Evolutionary conservation across 2,888 invertebrate species (phyloP), one percentile per base, ranked within the genome.

Genomic region (Trachelus tabidus): DNA sequence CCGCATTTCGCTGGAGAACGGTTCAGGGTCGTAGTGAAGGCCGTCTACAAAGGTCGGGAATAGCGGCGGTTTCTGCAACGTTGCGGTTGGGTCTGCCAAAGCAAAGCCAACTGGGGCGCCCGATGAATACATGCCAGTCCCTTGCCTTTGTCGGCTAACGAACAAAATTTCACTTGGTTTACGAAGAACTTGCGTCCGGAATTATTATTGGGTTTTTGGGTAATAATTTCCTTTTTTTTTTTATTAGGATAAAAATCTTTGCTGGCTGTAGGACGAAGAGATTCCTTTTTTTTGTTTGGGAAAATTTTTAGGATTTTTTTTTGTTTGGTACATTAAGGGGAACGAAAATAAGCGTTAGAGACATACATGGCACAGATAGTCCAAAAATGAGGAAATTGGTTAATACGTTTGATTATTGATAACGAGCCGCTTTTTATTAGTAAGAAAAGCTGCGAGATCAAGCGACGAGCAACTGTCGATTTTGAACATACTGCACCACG

Each of bases 1-100:
- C 76, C 89, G 85, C 35, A 87, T 79, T 79, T 89, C 87, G 71
- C 86, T 87, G 33, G 89, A 86, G 82, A 91, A 86, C 69, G 89
- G 90, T 75, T 90, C 89, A 15, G 90, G 89, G 76, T 92, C 92
- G 81, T 91, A 90, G 76, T 90, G 91, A 73, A 92, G 86, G 77
- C 91, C 92, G 73, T 92, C 92, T 75, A 89, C 91, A 85, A 91
- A 93, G 77, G 89, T 87, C 73, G 92, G 92, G 85, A 92, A 93
- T 30, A 93, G 88, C 31, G 92, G 83, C 23, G 92, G 88, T 83
- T 93, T 92, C 77, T 92, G 90, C 81, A 92, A 80, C 4, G 89
- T 87, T 73, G 90, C 88, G 79, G 88, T 88, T 37, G 91, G 85
- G 77, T 90, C 90, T 34, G 89, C 85, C 81, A 90, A 79, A 68